Percentiles rank a stretch among this genome's conserved stretches.
phyloP scores from a whole-genome alignment of 2,888 invertebrate genomes.

The Meghimatium bilineatum region DNA sequence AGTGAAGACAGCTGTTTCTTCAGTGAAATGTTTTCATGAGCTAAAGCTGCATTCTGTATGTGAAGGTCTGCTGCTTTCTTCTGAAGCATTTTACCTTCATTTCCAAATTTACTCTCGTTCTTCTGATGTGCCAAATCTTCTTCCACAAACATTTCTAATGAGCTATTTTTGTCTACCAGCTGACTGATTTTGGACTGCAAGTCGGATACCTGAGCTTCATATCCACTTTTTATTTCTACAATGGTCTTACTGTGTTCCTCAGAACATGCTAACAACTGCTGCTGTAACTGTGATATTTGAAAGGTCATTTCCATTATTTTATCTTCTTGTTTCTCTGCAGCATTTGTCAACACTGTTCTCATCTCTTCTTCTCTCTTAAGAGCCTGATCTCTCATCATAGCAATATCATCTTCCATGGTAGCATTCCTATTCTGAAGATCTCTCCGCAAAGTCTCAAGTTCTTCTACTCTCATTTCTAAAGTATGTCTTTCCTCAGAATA shows the following conservation, averaged over 20 bases:
- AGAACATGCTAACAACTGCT: conserved; percentile 25
- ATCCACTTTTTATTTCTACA: conserved; percentile 12
- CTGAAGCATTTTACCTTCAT: background rate
- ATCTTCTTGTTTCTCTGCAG: conserved; percentile 42
- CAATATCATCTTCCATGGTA: conserved; percentile 40
- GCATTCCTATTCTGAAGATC: conserved; percentile 38
- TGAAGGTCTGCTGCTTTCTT: conserved; percentile 35
- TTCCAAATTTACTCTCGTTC: background rate
- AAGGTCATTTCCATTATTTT: conserved; percentile 30
- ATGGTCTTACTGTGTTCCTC: background rate
- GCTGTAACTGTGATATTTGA: conserved; percentile 44
- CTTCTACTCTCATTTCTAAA: conserved; percentile 47
- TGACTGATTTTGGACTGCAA: conserved; percentile 36
- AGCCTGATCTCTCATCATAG: conserved; percentile 31
- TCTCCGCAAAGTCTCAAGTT: conserved; percentile 45
- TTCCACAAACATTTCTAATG: conserved; percentile 30
- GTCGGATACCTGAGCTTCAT: conserved; percentile 30
- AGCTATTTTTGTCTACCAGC: conserved; percentile 4
- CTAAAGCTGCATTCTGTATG: conserved; percentile 41
- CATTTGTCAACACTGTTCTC: conserved; percentile 41
- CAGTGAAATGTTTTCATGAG: conserved; percentile 49
- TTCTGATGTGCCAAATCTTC: conserved; percentile 14
- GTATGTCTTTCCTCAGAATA: conserved; percentile 36
- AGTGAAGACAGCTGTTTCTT: conserved; percentile 6
- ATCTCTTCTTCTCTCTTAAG: conserved; percentile 47